A percentile compares a stretch with the other conserved stretches of the same genome.
phyloP scores from a whole-genome alignment of 1,140 invertebrate species.

The Coenobita brevimanus region DNA sequence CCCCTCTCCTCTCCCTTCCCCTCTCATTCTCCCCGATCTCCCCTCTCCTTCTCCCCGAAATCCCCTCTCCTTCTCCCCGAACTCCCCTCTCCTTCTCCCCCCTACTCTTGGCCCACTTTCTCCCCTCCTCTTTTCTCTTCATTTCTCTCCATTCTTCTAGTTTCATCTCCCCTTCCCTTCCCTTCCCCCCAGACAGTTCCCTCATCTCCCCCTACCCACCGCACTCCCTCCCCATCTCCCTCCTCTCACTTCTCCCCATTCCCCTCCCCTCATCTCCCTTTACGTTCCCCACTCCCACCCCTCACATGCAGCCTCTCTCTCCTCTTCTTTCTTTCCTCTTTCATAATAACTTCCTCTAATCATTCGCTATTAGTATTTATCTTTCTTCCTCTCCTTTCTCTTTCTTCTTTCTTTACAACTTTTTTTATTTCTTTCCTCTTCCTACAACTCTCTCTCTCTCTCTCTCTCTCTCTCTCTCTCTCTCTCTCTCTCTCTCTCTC shows the following conservation, averaged over 20 bases:
- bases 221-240: neutral
- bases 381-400: neutral
- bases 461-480: neutral
- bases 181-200: neutral
- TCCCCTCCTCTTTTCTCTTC: no score
- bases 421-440: neutral
- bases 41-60: no score
- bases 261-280: neutral
- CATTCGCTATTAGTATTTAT: neutral
- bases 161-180: no score
- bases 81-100: no score
- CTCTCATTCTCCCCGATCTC: neutral
- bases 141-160: no score
- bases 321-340: neutral
- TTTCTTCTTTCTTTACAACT: neutral
- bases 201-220: neutral
- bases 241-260: neutral
- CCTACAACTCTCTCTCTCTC: neutral
- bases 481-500: neutral
- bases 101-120: no score
- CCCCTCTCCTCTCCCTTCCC: constrained; percentile 11
- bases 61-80: no score
- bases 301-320: no score
- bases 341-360: neutral
- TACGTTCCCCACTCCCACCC: no score